Percentiles rank a stretch among this genome's conserved stretches.
phyloP scores from a whole-genome alignment of 2,888 invertebrate genomes.

The Athalia circularis region DNA sequence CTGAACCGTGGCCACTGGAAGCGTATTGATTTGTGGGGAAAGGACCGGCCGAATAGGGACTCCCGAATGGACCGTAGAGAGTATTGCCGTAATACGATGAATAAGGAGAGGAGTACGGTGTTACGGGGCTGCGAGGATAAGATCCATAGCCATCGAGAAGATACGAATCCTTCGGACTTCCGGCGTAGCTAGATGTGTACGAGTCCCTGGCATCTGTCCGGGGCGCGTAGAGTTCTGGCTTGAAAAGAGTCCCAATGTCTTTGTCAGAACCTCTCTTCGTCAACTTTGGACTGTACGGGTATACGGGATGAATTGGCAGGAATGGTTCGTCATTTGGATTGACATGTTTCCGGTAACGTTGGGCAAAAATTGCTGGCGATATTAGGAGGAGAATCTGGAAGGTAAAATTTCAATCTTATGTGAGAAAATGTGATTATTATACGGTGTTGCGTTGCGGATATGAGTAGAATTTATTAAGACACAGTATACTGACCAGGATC shows the following conservation, averaged over 20 bases:
- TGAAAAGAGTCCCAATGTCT: constrained; percentile 57
- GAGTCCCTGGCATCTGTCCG: constrained; percentile 66
- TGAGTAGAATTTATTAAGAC: background rate
- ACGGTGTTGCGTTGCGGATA: background rate
- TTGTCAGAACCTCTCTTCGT: constrained; percentile 67
- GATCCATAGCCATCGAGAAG: constrained; percentile 59
- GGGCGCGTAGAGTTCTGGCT: constrained; percentile 65
- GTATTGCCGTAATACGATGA: constrained; percentile 51
- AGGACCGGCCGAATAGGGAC: constrained; percentile 37
- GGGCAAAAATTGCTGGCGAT: constrained; percentile 62
- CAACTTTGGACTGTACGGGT: constrained; percentile 69
- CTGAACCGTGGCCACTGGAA: constrained; percentile 21
- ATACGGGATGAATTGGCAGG: constrained; percentile 68
- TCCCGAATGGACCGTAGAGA: constrained; percentile 44
- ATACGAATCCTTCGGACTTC: constrained; percentile 62
- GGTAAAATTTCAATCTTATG: background rate
- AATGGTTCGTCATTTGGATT: constrained; percentile 70
- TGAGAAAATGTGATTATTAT: background rate
- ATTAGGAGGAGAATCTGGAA: constrained; percentile 65
- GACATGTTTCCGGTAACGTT: constrained; percentile 56
- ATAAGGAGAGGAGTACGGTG: constrained; percentile 37
- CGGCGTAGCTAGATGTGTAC: constrained; percentile 60
- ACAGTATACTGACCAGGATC: constrained; percentile 39
- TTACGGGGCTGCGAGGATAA: constrained; percentile 55
- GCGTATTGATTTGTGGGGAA: constrained; percentile 53